Base-by-base conservation (phyloP, 2,888 invertebrate species). In the Gasteruption jaculator region DNA sequence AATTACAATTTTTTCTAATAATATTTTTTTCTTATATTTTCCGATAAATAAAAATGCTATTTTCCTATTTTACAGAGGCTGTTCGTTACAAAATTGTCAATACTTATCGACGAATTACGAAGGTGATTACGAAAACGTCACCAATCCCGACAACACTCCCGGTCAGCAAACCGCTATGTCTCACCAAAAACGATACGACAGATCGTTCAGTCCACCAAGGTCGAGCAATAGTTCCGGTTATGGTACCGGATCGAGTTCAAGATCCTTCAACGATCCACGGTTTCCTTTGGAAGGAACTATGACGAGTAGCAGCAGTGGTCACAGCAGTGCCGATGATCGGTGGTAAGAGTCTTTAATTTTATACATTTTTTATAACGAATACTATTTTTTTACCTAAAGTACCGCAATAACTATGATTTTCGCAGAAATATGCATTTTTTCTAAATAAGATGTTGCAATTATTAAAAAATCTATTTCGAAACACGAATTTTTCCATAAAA, bases 161-260 rank as follows among this genome's bases (percentile, higher is more conserved):
- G 57, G 59, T 24, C 69, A 62, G 41, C 70, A 70, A 57, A 68
- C 76, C 4, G 75, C 77, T 22, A 76, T 76, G 51, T 76, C 77
- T 47, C 82, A 83, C 61, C 77, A 85, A 35, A 78, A 81, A 58
- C 77, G 82, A 46, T 85, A 83, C 71, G 86, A 86, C 61, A 75
- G 86, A 45, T 84, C 84, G 54, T 72, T 85, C 70, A 82, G 83
- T 31, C 88, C 89, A 33, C 88, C 88, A 37, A 78, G 87, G 58
- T 84, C 88, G 48, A 83, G 83, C 58, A 86, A 85, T 65, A 87
- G 86, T 73, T 87, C 87, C 24, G 88, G 88, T 3, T 90, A 90
- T 65, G 88, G 88, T 43, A 89, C 89, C 5, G 88, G 87, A 68
- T 71, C 70, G 18, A 71, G 70, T 54, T 71, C 70, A 38, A 61